Evolutionary conservation across 2,797 vertebrate species (phyloP).

Genomic region (Pogoniulus pusillus): DNA sequence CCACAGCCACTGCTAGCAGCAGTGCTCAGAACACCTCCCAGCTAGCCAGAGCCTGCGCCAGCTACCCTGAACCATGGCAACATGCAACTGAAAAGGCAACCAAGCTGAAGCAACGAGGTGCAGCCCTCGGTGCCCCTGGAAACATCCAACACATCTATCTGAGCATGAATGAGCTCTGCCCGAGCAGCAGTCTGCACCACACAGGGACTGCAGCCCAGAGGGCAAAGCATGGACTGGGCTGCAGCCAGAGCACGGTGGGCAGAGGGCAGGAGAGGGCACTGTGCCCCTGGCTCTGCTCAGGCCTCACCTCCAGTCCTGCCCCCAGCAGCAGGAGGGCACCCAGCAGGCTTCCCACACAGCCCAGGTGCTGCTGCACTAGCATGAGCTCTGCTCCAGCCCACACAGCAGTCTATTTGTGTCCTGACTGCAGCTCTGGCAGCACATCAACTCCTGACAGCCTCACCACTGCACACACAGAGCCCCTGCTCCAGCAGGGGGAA

Average conservation of each 20-base stretch:
- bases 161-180: neutral
- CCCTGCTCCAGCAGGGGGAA: conserved; percentile 38
- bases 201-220: too few relatives aligned
- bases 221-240: too few relatives aligned
- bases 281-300: too few relatives aligned
- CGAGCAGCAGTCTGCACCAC: neutral
- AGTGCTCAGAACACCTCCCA: neutral
- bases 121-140: neutral
- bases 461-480: conserved; percentile 48
- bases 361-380: conserved; percentile 46
- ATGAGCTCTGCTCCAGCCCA: conserved; percentile 47
- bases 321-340: neutral
- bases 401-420: conserved; percentile 57
- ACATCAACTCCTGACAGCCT: conserved; percentile 58
- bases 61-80: too few relatives aligned
- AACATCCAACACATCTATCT: neutral
- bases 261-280: too few relatives aligned
- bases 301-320: too few relatives aligned
- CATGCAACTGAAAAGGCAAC: neutral
- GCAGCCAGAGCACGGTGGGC: too few relatives aligned
- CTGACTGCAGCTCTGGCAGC: conserved; percentile 57
- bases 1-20: neutral
- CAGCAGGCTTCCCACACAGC: conserved; percentile 40
- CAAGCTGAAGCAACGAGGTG: neutral
- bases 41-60: neutral